These are phyloP conservation scores for Cephus nigrinus DNA, from an alignment of 2,888 invertebrate species.

Conservation along the genomic window DNA sequence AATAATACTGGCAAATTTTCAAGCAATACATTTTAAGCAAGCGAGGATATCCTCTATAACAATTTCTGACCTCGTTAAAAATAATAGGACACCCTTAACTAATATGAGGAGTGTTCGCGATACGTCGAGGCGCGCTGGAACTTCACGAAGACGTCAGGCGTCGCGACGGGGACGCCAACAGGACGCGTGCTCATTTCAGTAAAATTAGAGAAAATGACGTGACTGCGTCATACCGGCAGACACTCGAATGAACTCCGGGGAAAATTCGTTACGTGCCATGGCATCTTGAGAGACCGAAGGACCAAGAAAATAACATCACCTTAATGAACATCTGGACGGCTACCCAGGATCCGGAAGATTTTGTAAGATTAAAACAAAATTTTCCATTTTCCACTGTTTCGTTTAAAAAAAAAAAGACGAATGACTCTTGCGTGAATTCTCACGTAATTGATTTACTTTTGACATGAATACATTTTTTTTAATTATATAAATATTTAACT, in stretches of 20 bases:
- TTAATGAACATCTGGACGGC: too few relatives aligned
- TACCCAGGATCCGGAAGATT: too few relatives aligned
- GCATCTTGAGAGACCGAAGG: too few relatives aligned
- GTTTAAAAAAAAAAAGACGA: not conserved
- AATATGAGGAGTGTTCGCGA: too few relatives aligned
- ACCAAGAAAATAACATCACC: too few relatives aligned
- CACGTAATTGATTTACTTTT: not conserved
- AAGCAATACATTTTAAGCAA: too few relatives aligned
- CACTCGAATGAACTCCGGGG: not conserved
- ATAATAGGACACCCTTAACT: too few relatives aligned
- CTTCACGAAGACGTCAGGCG: not conserved
- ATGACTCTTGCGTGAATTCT: not conserved
- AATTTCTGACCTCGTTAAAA: too few relatives aligned
- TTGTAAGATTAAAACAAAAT: not conserved
- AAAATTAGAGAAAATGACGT: slow-evolving; percentile 6
- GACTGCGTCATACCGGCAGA: not conserved
- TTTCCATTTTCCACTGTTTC: not conserved
- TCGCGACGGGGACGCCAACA: not conserved
- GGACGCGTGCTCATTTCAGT: not conserved
- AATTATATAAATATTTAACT: not conserved
- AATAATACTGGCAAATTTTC: too few relatives aligned
- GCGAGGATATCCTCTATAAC: too few relatives aligned
- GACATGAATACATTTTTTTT: not conserved
- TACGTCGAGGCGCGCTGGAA: too few relatives aligned
- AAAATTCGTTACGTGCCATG: not conserved